Evolutionary conservation across 30 jellyfish, hydroid and myxozoan species (phyloP).

Genomic region (Cassiopea xamachana): DNA sequence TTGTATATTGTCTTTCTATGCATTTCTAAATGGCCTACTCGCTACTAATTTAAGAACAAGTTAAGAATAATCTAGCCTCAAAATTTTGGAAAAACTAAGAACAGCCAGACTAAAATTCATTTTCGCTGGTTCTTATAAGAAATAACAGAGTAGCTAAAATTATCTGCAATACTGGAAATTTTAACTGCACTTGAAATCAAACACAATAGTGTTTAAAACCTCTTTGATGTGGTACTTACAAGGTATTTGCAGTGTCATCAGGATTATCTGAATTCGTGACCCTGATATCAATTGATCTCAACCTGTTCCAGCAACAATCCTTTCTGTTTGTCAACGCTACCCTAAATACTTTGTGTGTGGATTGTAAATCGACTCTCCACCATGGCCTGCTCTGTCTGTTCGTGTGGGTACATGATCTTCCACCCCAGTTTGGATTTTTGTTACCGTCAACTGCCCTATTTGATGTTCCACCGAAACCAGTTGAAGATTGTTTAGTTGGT

Average conservation of each 20-base stretch:
- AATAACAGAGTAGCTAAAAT: too few relatives aligned
- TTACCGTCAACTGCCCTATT: conserved; percentile 70
- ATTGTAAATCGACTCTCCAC: conserved; percentile 78
- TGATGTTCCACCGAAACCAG: conserved; percentile 59
- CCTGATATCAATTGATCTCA: conserved; percentile 45
- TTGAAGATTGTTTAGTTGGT: conserved; percentile 68
- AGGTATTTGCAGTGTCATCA: conserved; percentile 22
- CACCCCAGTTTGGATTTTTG: conserved; percentile 40
- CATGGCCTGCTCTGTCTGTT: conserved; percentile 37
- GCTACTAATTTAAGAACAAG: too few relatives aligned
- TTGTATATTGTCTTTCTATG: too few relatives aligned
- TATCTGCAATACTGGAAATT: too few relatives aligned
- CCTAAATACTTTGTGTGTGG: conserved; percentile 52
- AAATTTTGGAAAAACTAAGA: too few relatives aligned
- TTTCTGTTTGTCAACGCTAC: conserved; percentile 65
- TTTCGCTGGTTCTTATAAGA: too few relatives aligned
- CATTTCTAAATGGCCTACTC: too few relatives aligned
- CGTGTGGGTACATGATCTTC: conserved; percentile 72
- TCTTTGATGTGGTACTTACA: conserved; percentile 57
- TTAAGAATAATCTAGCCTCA: too few relatives aligned
- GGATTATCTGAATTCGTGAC: conserved; percentile 62
- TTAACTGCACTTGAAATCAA: too few relatives aligned
- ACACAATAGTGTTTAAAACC: too few relatives aligned
- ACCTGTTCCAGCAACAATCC: conserved; percentile 45
- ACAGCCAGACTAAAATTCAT: too few relatives aligned